Evolutionary conservation across 2,888 invertebrate genomes (phyloP), one percentile per base, ranked within the genome.

Genomic region (Hemistola chrysoprasaria): DNA sequence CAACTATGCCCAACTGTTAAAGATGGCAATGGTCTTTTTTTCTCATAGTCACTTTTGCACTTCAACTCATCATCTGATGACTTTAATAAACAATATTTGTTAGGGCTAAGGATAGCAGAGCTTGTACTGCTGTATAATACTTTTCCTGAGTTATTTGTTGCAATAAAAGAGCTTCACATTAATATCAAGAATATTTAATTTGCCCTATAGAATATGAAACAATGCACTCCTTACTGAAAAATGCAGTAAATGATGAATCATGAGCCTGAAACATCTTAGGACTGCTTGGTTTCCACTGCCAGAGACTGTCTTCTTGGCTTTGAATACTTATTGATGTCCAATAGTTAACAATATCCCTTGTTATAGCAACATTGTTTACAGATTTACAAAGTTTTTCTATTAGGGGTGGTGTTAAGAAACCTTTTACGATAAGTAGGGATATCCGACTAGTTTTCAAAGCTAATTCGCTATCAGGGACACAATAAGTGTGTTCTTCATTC

Each of bases 301-400:
- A 84, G 0, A 77, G 55, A 30, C 78, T 64, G 24, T 85, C 65
- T n/a, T 78, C 77, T 35, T 65, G 51, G 39, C 81, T 82, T 51
- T 87, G 88, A 3, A 78, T 34, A 46, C 85, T 85, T 5, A 86
- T 24, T 7, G 75, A 58, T 1, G 63, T 55, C 88, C 88, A 88
- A 43, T 78, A 84, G 29, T 77, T 59, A 0, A 68, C 60, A 1
- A 71, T 42, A 2, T 75, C 66, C 34, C 79, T 65, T 7, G 66
- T 53, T 1, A 10, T 39, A 1, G 72, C 72, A 66, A 77, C 71
- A 2, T 74, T 62, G n/a, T 54, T 50, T 10, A 85, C 22, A 21
- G 48, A 55, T 9, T 59, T 46, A 56, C 77, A 77, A 5, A 78
- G 22, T 35, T 61, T 66, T 10, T n/a, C 37, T 5, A 85, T 36